A percentile compares a stretch with the other conserved stretches of the same genome.
Conservation (phyloP, 2,888 invertebrate genomes). For the Danaus chrysippus region DNA sequence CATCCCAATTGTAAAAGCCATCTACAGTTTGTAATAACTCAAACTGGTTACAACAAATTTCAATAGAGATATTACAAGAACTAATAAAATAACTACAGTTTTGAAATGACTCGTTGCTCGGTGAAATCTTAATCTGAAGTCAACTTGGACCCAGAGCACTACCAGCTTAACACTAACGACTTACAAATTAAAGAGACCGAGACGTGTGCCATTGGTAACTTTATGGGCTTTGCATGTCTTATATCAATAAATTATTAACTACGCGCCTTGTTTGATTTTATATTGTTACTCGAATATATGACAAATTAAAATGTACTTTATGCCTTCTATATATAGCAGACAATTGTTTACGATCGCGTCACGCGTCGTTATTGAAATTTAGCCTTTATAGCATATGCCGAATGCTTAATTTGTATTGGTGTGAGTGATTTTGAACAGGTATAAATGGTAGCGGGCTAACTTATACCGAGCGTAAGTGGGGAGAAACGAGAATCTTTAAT, state of each 20-base stretch:
- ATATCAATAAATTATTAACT: slow-evolving; percentile 79
- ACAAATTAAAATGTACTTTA: slow-evolving; percentile 62
- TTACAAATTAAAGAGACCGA: slow-evolving; percentile 76
- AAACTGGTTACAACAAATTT: background rate
- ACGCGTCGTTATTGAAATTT: slow-evolving; percentile 52
- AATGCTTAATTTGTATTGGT: slow-evolving; percentile 64
- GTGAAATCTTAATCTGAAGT: slow-evolving; percentile 67
- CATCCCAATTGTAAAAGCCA: too few species aligned
- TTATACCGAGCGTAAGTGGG: slow-evolving; percentile 56
- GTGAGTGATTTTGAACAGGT: slow-evolving; percentile 50
- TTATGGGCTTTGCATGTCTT: slow-evolving; percentile 79
- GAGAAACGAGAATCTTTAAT: slow-evolving; percentile 70
- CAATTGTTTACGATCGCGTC: slow-evolving; percentile 43
- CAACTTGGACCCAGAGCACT: slow-evolving; percentile 36
- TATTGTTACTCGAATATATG: slow-evolving; percentile 58
- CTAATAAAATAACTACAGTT: slow-evolving; percentile 29
- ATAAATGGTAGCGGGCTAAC: slow-evolving; percentile 42
- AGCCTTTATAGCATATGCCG: slow-evolving; percentile 54
- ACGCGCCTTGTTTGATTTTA: slow-evolving; percentile 75
- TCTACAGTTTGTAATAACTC: too few species aligned
- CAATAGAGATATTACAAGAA: slow-evolving; percentile 6
- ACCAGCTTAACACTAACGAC: slow-evolving; percentile 68
- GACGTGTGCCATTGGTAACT: slow-evolving; percentile 76
- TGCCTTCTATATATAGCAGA: slow-evolving; percentile 53
- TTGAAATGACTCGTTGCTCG: slow-evolving; percentile 35